Conservation (phyloP, 2,888 invertebrate genomes). For the Ommatoiulus sabulosus region DNA sequence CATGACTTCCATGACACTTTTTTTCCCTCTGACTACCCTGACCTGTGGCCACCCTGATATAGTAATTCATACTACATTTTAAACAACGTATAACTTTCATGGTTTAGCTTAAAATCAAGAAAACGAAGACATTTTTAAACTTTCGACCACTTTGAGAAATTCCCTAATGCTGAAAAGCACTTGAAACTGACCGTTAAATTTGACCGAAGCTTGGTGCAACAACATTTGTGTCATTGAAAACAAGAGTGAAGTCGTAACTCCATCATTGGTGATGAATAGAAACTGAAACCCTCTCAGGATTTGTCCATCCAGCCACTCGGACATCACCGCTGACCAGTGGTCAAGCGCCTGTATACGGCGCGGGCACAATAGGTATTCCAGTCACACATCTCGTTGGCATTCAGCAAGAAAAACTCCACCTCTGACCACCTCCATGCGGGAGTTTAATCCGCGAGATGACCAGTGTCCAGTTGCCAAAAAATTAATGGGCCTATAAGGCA, state of each 20-base stretch:
- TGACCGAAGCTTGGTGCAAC: not conserved
- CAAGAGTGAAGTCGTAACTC: not conserved
- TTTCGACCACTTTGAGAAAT: too few species aligned
- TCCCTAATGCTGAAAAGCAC: too few species aligned
- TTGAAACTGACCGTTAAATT: not conserved
- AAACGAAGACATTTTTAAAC: too few species aligned
- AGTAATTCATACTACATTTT: too few species aligned
- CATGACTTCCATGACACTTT: too few species aligned
- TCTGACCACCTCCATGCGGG: not conserved
- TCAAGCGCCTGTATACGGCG: not conserved
- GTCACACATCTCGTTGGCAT: not conserved
- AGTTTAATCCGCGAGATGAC: constrained; percentile 9
- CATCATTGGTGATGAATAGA: not conserved
- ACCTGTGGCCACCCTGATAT: too few species aligned
- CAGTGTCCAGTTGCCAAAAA: constrained; percentile 13
- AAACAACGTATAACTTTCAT: too few species aligned
- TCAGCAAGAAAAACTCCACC: not conserved
- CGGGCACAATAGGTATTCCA: not conserved
- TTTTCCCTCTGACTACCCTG: too few species aligned
- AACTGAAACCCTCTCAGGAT: not conserved
- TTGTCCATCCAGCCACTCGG: not conserved
- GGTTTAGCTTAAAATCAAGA: too few species aligned
- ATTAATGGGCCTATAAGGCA: not conserved
- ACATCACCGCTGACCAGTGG: not conserved
- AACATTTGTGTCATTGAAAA: not conserved